phyloP scores from a whole-genome alignment of 2,113 vertebrate species.

The Dolichotis patagonum region DNA sequence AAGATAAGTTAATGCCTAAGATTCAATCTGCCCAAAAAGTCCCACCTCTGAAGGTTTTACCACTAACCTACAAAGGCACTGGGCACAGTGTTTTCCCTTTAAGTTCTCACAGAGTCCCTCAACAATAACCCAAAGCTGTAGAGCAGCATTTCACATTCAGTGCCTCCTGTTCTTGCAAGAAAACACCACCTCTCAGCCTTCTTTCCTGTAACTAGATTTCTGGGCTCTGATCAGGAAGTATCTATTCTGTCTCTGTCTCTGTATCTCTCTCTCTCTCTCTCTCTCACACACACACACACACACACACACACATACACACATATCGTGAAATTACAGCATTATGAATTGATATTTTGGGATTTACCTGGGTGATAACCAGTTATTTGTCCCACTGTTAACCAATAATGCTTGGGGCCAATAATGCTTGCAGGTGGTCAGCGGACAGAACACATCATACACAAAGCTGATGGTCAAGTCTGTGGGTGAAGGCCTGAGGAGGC shows the following conservation, averaged over 20 bases:
- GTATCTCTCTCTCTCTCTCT: not conserved
- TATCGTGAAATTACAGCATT: not conserved
- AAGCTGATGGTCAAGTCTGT: too few relatives aligned
- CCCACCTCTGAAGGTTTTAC: not conserved
- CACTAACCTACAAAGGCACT: rapidly evolving
- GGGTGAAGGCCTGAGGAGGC: not conserved
- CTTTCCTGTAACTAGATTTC: not conserved
- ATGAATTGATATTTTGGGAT: too few relatives aligned
- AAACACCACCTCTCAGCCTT: not conserved
- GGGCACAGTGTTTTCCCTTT: too few relatives aligned
- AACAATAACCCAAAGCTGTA: rapidly evolving
- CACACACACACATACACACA: not conserved
- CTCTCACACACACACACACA: not conserved
- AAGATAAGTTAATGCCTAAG: not conserved
- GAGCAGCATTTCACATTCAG: rapidly evolving
- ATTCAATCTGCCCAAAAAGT: not conserved
- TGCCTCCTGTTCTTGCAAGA: rapidly evolving
- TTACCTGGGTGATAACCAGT: too few relatives aligned
- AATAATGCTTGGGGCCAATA: rapidly evolving
- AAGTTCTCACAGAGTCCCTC: not conserved
- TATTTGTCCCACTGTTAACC: too few relatives aligned
- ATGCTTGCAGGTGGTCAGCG: rapidly evolving
- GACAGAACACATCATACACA: not conserved
- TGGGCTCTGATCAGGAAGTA: rapidly evolving
- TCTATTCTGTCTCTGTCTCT: not conserved